Conservation (phyloP, 2,888 invertebrate genomes). For the Yponomeuta sedellus region DNA sequence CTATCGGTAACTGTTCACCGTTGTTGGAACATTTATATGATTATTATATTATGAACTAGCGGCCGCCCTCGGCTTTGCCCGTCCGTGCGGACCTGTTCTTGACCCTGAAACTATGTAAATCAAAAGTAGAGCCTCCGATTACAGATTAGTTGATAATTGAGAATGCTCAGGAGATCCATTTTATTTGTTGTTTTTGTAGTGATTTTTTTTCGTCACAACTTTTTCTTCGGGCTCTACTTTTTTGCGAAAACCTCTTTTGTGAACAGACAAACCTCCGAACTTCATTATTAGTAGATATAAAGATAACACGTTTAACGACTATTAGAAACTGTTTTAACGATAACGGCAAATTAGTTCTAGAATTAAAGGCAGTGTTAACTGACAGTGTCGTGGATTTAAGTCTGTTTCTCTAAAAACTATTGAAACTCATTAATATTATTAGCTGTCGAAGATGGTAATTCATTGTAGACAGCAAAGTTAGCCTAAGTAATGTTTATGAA, state of each 20-base stretch:
- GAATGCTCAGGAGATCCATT: not conserved
- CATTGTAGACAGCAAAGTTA: not conserved
- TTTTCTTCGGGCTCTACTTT: not conserved
- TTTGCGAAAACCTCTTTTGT: not conserved
- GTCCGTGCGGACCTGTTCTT: not conserved
- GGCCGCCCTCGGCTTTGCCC: not conserved
- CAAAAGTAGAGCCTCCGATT: not conserved
- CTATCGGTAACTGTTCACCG: conserved; percentile 76
- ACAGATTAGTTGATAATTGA: not conserved
- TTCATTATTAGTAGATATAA: conserved; percentile 24
- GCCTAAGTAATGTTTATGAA: not conserved
- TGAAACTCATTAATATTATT: not conserved
- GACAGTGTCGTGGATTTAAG: conserved; percentile 47
- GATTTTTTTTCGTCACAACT: not conserved
- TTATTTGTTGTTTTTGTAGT: not conserved
- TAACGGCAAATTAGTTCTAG: conserved; percentile 54
- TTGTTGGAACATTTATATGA: conserved; percentile 65
- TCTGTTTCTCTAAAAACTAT: conserved; percentile 32
- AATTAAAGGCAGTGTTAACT: conserved; percentile 57
- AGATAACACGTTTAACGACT: conserved; percentile 55
- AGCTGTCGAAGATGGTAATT: not conserved
- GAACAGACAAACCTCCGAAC: not conserved
- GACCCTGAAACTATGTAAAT: not conserved
- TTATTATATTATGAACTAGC: conserved; percentile 20
- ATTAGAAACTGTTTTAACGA: conserved; percentile 55